These are phyloP conservation scores for Excalfactoria chinensis DNA, from an alignment of 2,113 vertebrate species.

Conservation along the genomic window DNA sequence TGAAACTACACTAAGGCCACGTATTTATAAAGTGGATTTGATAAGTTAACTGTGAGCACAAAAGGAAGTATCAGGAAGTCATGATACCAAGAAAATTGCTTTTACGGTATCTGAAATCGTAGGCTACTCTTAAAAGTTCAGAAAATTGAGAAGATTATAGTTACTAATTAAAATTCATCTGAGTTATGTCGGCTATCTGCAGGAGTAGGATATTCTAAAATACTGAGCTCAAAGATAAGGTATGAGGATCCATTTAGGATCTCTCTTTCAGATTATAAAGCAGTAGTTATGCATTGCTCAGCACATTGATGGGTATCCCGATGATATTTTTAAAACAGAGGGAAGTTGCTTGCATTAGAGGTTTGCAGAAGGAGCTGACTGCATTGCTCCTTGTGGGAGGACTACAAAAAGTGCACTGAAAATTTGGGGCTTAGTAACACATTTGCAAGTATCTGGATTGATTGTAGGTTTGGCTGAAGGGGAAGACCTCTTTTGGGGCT, in stretches of 20 bases:
- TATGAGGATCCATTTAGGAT: background rate
- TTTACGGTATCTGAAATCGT: background rate
- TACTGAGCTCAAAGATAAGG: background rate
- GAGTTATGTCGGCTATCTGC: background rate
- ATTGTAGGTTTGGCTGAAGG: background rate
- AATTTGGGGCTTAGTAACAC: background rate
- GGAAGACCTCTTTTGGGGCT: slow-evolving; percentile 1
- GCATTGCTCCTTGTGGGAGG: background rate
- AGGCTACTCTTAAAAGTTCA: background rate
- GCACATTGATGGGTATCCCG: background rate
- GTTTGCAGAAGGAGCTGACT: background rate
- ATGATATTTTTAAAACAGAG: background rate
- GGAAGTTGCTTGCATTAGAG: background rate
- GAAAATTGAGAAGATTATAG: background rate
- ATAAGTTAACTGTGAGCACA: background rate
- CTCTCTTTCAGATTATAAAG: background rate
- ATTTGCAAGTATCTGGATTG: background rate
- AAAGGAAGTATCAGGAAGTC: background rate
- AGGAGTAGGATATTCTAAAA: background rate
- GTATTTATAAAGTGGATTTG: background rate
- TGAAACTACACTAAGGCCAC: background rate
- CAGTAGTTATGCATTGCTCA: background rate
- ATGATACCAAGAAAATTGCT: background rate
- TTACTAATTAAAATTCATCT: background rate
- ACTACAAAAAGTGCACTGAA: background rate